A percentile compares a stretch with the other conserved stretches of the same genome.
Evolutionary conservation across 1,140 invertebrate genomes (phyloP).

Genomic region (Listronotus oregonensis): DNA sequence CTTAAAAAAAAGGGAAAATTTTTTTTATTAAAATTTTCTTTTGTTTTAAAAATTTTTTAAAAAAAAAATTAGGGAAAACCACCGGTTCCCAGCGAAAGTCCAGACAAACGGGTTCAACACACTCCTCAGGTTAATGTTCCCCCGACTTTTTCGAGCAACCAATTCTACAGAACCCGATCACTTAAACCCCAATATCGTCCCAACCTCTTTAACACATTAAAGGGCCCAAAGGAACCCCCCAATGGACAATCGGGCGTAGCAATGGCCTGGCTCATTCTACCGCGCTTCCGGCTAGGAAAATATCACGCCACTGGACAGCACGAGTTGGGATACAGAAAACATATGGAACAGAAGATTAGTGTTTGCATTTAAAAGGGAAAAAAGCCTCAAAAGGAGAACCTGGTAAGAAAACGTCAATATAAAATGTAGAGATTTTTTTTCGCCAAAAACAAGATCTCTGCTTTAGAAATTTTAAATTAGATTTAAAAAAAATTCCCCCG

Average conservation of each 20-base stretch:
- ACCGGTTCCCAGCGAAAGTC: not conserved
- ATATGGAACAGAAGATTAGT: conserved; percentile 44
- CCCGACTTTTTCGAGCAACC: conserved; percentile 7
- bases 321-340: conserved; percentile 40
- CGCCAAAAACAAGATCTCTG: not conserved
- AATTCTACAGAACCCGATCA: not conserved
- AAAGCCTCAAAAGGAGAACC: conserved; percentile 35
- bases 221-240: not conserved
- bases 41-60: too few relatives aligned
- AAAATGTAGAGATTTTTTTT: not conserved
- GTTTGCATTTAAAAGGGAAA: conserved; percentile 46
- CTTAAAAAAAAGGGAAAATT: too few relatives aligned
- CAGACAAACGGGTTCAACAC: conserved; percentile 9
- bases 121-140: conserved; percentile 6
- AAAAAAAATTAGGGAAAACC: not conserved
- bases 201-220: not conserved
- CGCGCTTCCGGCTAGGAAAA: conserved; percentile 35
- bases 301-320: conserved; percentile 43
- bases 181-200: conserved; percentile 5
- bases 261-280: too few relatives aligned
- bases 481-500: too few relatives aligned
- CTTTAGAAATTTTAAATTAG: too few relatives aligned
- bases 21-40: too few relatives aligned
- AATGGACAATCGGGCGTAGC: not conserved
- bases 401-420: not conserved